These are phyloP conservation scores for Cryptocephalus primarius DNA, from an alignment of 2,888 invertebrate species.

Conservation along the genomic window DNA sequence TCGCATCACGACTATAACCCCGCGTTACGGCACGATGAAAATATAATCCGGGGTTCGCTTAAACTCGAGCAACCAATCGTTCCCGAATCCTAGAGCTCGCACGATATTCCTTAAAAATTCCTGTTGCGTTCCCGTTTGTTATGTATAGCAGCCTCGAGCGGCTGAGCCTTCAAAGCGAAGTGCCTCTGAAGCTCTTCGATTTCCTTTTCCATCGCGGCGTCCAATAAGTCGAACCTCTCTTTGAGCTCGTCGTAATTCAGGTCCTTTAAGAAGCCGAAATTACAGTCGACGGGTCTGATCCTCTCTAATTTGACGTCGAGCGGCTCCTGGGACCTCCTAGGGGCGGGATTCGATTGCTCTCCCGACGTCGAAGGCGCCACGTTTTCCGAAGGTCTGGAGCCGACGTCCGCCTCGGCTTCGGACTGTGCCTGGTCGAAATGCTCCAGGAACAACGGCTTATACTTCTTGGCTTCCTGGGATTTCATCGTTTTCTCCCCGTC, in stretches of 20 bases:
- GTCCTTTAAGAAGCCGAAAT: constrained; percentile 21
- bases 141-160: constrained; percentile 47
- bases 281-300: constrained; percentile 19
- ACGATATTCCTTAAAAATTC: constrained; percentile 15
- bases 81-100: background rate
- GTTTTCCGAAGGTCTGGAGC: background rate
- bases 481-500: constrained; percentile 83
- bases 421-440: constrained; percentile 90
- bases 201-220: constrained; percentile 97
- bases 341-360: constrained; percentile 1
- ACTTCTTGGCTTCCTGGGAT: constrained; percentile 71
- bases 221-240: constrained; percentile 80
- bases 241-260: constrained; percentile 65
- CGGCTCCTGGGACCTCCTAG: constrained; percentile 11
- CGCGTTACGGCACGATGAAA: no score
- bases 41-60: no score
- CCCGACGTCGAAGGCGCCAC: background rate
- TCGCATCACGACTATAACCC: no score
- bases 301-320: constrained; percentile 19
- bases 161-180: constrained; percentile 93
- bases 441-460: constrained; percentile 87
- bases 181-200: constrained; percentile 89
- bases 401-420: constrained; percentile 6
- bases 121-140: constrained; percentile 21
- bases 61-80: no score